These are phyloP conservation scores for Aphodius granarius DNA, from an alignment of 2,888 invertebrate species.

Conservation along the genomic window DNA sequence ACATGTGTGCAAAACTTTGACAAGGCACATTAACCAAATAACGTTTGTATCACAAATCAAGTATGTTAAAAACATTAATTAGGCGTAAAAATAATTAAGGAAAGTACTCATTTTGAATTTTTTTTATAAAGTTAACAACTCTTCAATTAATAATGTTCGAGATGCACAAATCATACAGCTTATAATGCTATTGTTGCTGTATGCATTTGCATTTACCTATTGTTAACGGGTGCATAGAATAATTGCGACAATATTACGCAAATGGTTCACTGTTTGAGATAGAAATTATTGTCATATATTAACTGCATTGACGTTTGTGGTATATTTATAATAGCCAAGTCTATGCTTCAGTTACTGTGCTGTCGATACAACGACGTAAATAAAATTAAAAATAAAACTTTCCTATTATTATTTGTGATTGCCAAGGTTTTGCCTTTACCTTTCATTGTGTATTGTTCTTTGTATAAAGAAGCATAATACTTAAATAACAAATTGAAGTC, in stretches of 20 bases:
- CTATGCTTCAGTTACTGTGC: neutral
- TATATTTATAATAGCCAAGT: neutral
- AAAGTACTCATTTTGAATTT: neutral
- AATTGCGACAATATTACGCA: neutral
- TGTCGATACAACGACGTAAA: neutral
- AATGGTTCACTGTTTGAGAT: neutral
- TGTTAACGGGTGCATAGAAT: neutral
- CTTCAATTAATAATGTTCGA: neutral
- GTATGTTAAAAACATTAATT: no score
- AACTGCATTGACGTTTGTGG: neutral
- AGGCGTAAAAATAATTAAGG: no score
- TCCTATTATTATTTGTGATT: neutral
- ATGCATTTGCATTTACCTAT: neutral
- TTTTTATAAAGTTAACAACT: neutral
- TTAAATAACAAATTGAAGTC: neutral
- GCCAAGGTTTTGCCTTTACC: neutral
- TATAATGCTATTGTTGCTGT: neutral
- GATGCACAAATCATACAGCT: no score
- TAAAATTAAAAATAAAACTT: neutral
- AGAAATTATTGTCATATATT: neutral
- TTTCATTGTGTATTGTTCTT: neutral
- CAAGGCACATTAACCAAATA: no score
- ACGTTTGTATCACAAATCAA: no score
- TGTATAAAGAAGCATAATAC: neutral
- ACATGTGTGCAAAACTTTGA: no score